Evolutionary conservation across 2,113 vertebrate species (phyloP), one percentile per base, ranked within the genome.

Genomic region (Plestiodon gilberti): DNA sequence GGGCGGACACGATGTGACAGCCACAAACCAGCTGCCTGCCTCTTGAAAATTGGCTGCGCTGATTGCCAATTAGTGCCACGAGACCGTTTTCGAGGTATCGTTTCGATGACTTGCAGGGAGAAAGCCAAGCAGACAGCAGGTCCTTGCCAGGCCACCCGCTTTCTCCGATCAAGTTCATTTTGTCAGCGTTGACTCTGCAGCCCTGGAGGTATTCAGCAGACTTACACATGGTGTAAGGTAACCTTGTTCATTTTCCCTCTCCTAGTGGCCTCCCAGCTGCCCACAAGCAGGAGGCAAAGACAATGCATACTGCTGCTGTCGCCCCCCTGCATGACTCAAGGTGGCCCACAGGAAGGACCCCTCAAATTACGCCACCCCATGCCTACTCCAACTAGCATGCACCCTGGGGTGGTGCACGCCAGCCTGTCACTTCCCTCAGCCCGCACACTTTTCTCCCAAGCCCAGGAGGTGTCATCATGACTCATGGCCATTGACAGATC

Each of bases 21-120:
- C 67, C 25, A 4, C 35, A 6, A 78, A 2, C 17, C 69, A 75
- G 40, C n/a, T 78, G 23, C 43, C 61, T 61, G 25, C 25, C 0
- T 1, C 18, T 10, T 9, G 7, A 17, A 43, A 84, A 28, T 3
- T 18, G 5, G 22, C 40, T 67, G 1, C 1, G 15, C 28, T 4
- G 3, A 43, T 40, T 65, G 18, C 10, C 57, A 2, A 0, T 20
- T 52, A 87, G 77, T 33, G 48, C 81, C 87, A 61, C 0, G 0
- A 1, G 2, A 59, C 22, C 10, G 59, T 8, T 6, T 0, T 55
- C 81, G 0, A 0, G 22, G 59, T 33, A 30, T 23, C 23, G 38
- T 23, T 28, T 22, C 35, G 4, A 79, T 28, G 23, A 35, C 6
- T 79, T 4, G 6, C 57, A 14, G 23, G 20, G 13, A 59, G 57